Evolutionary conservation across 2,888 invertebrate genomes (phyloP), one percentile per base, ranked within the genome.

Genomic region (Lepidocyrtoides sp.): DNA sequence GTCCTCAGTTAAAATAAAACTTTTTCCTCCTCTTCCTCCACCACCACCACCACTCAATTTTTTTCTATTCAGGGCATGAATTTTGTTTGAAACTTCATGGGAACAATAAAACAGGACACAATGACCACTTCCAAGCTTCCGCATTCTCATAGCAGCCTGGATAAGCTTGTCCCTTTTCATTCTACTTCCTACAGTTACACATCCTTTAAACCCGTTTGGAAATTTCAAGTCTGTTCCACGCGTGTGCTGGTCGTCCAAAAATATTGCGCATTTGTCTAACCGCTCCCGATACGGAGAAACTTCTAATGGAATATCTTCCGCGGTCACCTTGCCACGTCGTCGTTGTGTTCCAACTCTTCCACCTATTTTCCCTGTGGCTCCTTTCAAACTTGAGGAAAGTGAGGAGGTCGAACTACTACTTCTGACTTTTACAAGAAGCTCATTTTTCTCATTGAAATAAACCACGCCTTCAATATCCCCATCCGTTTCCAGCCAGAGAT

Each of bases 401-500:
- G 14, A 0, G 0, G 66, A 32, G 36, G 14, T 10, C n/a, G n/a
- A n/a, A n/a, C n/a, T n/a, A n/a, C n/a, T n/a, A n/a, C n/a, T n/a
- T 26, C 77, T 20, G 8, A 26, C 23, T 14, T 87, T 86, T 0
- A 91, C 91, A 5, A 75, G 26, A 3, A 91, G 41, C n/a, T 91
- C 87, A 48, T 75, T 75, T 3, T 44, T 29, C 17, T 87, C 32
- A 60, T 57, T 87, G 29, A 86, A 91, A 26, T 87, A 91, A 29
- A 87, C 86, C 0, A 82, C 87, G 8, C 41, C 91, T n/a, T 91
- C 92, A 8, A 92, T 51, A 0, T n/a, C 17, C 0, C 2, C 7
- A 14, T 88, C 91, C 14, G 91, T 23, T n/a, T 89, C 81, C 29
- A 94, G 51, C 94, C 94, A 94, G 5, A 79, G 14, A 10, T 92